Evolutionary conservation across 37 sponge, comb jelly and placozoan species (phyloP).

Genomic region (Chondrosia reniformis): DNA sequence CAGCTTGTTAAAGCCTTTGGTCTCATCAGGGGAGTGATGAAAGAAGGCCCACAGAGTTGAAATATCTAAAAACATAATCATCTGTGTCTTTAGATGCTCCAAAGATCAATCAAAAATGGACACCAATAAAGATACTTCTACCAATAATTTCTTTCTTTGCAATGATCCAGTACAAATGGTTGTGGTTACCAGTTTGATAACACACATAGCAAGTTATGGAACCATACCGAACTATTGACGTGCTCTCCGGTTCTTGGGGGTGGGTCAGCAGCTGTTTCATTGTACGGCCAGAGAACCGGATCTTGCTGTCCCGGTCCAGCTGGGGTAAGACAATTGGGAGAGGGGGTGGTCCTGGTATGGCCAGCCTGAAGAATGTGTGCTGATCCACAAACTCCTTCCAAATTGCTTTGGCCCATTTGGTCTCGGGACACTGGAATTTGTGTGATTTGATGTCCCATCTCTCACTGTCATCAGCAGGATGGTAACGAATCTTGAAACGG

Average conservation of each 20-base stretch:
- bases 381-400: slow-evolving; percentile 84
- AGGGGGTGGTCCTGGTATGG: slow-evolving; percentile 10
- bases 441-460: not conserved
- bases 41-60: no score
- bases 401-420: slow-evolving; percentile 50
- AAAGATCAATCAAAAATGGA: no score
- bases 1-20: no score
- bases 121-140: no score
- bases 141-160: no score
- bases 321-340: slow-evolving; percentile 2
- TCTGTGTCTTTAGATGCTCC: no score
- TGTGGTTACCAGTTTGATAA: no score
- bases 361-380: slow-evolving; percentile 75
- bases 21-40: no score
- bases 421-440: not conserved
- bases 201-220: no score
- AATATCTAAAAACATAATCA: no score
- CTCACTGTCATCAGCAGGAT: slow-evolving; percentile 15
- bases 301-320: slow-evolving; percentile 28
- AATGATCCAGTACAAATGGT: no score
- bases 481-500: slow-evolving; percentile 55
- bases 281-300: slow-evolving; percentile 68
- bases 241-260: not conserved
- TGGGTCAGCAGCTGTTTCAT: slow-evolving; percentile 26
- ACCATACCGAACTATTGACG: no score